phyloP scores from a whole-genome alignment of 2,797 vertebrate species.

The Gobio occitaniae region DNA sequence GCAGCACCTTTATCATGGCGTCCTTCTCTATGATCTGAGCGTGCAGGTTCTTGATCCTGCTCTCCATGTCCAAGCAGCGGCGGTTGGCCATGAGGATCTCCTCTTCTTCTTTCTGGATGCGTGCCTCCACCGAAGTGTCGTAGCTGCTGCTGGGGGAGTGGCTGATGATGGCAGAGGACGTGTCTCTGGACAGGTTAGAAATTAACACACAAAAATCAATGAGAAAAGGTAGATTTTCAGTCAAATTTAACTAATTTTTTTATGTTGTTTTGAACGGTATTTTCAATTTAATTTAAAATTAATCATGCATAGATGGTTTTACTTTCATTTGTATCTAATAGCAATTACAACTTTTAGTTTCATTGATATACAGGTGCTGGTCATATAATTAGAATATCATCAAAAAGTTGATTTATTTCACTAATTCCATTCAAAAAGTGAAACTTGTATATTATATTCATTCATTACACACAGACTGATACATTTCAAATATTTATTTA shows the following conservation, averaged over 20 bases:
- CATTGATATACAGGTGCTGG: neutral
- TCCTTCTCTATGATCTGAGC: slow-evolving; percentile 99
- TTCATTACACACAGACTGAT: no score
- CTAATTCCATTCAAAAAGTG: no score
- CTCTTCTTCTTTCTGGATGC: slow-evolving; percentile 98
- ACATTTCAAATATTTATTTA: no score
- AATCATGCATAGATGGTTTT: neutral
- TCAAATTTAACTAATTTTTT: neutral
- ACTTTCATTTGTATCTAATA: neutral
- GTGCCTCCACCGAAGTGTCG: slow-evolving; percentile 92
- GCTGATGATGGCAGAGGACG: slow-evolving; percentile 82
- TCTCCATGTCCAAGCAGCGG: slow-evolving; percentile 98
- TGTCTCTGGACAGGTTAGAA: slow-evolving; percentile 81
- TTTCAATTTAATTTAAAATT: neutral
- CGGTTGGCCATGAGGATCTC: slow-evolving; percentile 97
- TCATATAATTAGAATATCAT: no score
- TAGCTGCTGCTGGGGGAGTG: slow-evolving; percentile 95
- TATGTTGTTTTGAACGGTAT: neutral
- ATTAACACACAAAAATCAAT: neutral
- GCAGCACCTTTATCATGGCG: slow-evolving; percentile 99
- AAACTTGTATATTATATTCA: no score
- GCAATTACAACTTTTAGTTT: neutral
- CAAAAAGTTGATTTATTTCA: no score
- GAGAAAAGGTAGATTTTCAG: neutral
- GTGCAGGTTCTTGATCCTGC: slow-evolving; percentile 97